phyloP scores from a whole-genome alignment of 2,797 vertebrate species.

The Coilia nasus region DNA sequence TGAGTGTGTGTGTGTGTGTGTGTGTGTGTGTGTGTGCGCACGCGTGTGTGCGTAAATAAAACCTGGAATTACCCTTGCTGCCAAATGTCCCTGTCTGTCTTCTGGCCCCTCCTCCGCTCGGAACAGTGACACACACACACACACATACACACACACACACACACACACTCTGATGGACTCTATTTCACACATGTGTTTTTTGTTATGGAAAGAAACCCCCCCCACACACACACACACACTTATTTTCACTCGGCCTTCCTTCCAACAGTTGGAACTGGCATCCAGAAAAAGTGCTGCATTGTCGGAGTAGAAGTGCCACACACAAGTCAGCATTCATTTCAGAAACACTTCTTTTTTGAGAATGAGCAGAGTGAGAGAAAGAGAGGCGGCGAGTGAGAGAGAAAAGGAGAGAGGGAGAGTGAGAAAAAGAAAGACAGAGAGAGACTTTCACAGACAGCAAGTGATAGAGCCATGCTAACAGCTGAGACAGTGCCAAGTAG shows the following conservation, averaged over 20 bases:
- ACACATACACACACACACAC: slow-evolving; percentile 39
- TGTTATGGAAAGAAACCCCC: slow-evolving; percentile 53
- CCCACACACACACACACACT: slow-evolving; percentile 12
- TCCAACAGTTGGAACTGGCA: slow-evolving; percentile 1
- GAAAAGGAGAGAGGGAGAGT: not conserved
- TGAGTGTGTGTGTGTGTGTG: slow-evolving; percentile 36
- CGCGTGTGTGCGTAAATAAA: slow-evolving; percentile 49
- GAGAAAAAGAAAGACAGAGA: not conserved
- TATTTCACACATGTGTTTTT: slow-evolving; percentile 69
- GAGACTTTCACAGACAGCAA: not conserved
- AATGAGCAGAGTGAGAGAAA: not conserved
- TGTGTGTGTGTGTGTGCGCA: not conserved
- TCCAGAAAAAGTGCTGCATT: not conserved
- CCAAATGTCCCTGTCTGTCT: slow-evolving; percentile 66
- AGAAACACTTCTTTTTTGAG: slow-evolving; percentile 8
- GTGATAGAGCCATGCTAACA: not conserved
- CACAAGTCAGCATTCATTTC: not conserved
- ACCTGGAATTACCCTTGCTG: slow-evolving; percentile 49
- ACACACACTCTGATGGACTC: slow-evolving; percentile 53
- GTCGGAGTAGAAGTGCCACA: not conserved
- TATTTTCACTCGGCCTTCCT: slow-evolving; percentile 7
- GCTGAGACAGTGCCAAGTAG: not conserved
- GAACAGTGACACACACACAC: slow-evolving; percentile 42
- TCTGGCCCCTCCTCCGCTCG: slow-evolving; percentile 50
- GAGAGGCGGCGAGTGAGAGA: too few species aligned